Evolutionary conservation across 23 tunicate genomes (phyloP).

Genomic region (Pegea sp.): DNA sequence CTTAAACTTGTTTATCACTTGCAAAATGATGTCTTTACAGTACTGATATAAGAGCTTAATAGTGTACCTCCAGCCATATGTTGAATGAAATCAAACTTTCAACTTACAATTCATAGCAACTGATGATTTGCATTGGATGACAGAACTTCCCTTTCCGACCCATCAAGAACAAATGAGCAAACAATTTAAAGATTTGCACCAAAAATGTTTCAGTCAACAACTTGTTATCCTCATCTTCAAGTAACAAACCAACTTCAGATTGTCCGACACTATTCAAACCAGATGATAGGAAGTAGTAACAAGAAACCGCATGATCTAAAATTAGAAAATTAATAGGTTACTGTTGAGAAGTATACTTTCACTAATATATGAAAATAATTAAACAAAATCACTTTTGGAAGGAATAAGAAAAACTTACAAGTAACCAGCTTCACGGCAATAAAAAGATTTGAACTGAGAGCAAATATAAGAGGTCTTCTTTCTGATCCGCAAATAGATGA

Average conservation of each 20-base stretch:
- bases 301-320: constrained; percentile 18
- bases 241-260: constrained; percentile 42
- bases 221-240: constrained; percentile 6
- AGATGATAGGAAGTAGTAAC: constrained; percentile 41
- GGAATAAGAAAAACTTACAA: constrained; percentile 18
- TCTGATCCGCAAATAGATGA: too few species aligned
- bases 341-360: too few species aligned
- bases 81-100: too few species aligned
- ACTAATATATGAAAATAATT: too few species aligned
- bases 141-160: constrained; percentile 68
- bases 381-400: background rate
- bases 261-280: constrained; percentile 76
- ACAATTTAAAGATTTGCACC: constrained; percentile 35
- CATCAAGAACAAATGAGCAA: constrained; percentile 19
- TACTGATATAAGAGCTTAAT: too few species aligned
- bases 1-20: too few species aligned
- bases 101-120: constrained; percentile 25
- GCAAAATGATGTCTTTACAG: too few species aligned
- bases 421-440: constrained; percentile 16
- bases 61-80: too few species aligned
- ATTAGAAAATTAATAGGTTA: too few species aligned
- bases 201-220: constrained; percentile 6
- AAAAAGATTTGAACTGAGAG: constrained; percentile 38
- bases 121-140: constrained; percentile 44
- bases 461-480: too few species aligned